Evolutionary conservation across 2,113 vertebrate genomes (phyloP).

Genomic region (Elephantulus edwardii): DNA sequence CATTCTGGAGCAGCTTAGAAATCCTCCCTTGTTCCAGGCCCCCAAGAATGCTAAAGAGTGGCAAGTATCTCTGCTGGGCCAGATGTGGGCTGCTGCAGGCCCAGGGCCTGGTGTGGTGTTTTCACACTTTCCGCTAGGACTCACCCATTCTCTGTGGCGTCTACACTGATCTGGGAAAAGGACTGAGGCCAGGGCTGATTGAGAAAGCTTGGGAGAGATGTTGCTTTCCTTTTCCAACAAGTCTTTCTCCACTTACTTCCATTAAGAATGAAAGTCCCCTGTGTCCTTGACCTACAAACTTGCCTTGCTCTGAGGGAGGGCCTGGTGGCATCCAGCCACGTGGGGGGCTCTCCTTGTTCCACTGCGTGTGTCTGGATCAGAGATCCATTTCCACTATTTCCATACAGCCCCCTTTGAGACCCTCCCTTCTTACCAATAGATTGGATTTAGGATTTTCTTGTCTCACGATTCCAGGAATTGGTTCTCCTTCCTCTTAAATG

Average conservation of each 20-base stretch:
- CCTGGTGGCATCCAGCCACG: conserved; percentile 67
- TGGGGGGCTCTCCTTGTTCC: conserved; percentile 77
- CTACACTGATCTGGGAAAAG: background rate
- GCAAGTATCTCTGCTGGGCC: background rate
- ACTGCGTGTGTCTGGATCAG: conserved; percentile 71
- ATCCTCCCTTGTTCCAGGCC: fast-evolving
- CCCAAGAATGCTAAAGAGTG: background rate
- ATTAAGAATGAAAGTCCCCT: fast-evolving
- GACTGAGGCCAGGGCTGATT: background rate
- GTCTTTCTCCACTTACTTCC: background rate
- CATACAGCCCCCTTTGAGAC: conserved; percentile 76
- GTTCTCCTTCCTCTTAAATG: background rate
- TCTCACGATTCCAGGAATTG: conserved; percentile 43
- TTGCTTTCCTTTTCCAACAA: background rate
- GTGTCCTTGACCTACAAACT: background rate
- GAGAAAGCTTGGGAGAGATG: background rate
- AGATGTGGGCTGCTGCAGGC: background rate
- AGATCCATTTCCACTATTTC: conserved; percentile 69
- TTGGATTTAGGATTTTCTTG: background rate
- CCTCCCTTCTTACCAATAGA: conserved; percentile 76
- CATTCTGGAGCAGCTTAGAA: background rate
- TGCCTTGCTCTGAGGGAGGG: conserved; percentile 33
- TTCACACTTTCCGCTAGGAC: background rate
- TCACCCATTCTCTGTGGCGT: background rate
- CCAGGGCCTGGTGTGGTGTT: background rate